phyloP scores from a whole-genome alignment of 1,140 invertebrate species.

The Nebria ingens region DNA sequence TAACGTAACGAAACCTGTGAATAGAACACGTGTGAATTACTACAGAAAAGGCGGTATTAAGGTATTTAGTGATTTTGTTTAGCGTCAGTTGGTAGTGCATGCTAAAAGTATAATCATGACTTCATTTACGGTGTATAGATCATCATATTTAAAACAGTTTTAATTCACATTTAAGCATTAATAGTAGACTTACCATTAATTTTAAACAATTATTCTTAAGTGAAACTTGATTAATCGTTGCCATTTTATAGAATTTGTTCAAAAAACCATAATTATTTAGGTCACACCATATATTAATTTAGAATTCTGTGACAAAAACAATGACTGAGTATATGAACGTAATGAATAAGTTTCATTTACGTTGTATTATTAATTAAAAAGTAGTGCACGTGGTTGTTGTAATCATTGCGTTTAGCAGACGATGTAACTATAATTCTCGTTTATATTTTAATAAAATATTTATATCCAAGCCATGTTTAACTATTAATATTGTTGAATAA shows the following conservation, averaged over 20 bases:
- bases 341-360: not conserved
- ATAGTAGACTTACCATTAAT: not conserved
- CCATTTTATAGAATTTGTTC: no score
- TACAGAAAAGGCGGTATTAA: not conserved
- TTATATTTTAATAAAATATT: not conserved
- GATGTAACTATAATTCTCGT: no score
- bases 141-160: not conserved
- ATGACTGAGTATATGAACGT: no score
- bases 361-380: not conserved
- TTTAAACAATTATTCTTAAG: no score
- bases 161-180: not conserved
- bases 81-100: conserved; percentile 12
- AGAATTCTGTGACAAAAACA: no score
- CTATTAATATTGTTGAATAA: not conserved
- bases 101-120: not conserved
- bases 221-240: no score
- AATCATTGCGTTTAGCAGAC: no score
- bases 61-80: not conserved
- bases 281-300: no score
- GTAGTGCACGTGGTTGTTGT: not conserved
- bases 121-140: not conserved
- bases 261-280: no score
- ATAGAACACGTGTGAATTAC: not conserved
- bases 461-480: not conserved
- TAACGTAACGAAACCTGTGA: not conserved